These are phyloP conservation scores for Pantherophis alleghaniensis DNA, from an alignment of 2,797 vertebrate species.

Conservation along the genomic window DNA sequence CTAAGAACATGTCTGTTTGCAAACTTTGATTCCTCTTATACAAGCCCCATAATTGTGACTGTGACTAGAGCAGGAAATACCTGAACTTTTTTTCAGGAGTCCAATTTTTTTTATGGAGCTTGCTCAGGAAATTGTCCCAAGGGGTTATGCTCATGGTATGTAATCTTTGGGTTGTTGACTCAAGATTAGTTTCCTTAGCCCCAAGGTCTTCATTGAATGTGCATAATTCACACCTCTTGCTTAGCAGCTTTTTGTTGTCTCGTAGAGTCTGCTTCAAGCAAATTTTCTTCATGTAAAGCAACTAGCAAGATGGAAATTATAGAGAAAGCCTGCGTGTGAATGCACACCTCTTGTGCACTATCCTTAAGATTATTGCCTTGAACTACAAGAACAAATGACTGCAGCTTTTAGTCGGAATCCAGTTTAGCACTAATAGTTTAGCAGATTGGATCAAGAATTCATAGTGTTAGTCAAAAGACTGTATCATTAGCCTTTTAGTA, in stretches of 20 bases:
- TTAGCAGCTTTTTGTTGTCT: not conserved
- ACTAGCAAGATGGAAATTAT: not conserved
- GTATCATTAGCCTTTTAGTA: conserved; percentile 10
- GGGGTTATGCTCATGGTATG: not conserved
- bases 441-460: conserved; percentile 36
- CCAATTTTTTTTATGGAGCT: not conserved
- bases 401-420: not conserved
- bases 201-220: not conserved
- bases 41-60: not conserved
- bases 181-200: not conserved
- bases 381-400: not conserved
- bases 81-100: not conserved
- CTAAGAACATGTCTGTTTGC: conserved; percentile 16
- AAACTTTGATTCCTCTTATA: not conserved
- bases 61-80: not conserved
- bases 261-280: not conserved
- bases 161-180: not conserved
- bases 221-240: not conserved
- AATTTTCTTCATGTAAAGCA: not conserved
- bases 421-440: not conserved
- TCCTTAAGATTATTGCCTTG: conserved; percentile 1
- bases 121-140: not conserved
- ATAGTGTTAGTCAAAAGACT: conserved; percentile 52
- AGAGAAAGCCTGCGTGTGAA: not conserved
- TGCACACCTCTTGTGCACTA: not conserved